Percentiles rank a stretch among this genome's conserved stretches.
Evolutionary conservation across 1,140 invertebrate genomes (phyloP).

Genomic region (Idris sp.): DNA sequence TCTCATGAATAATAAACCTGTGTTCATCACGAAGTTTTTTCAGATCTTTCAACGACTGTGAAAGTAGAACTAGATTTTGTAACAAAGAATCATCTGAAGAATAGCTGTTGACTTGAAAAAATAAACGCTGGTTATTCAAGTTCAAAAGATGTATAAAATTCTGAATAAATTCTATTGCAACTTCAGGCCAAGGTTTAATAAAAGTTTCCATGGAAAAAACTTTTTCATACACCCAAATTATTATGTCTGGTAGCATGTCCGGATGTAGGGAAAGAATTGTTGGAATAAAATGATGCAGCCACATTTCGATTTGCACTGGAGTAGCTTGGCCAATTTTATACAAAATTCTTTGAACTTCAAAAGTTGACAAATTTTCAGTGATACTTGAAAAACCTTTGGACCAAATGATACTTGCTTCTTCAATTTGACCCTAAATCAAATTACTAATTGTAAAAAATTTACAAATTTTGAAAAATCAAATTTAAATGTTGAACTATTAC

Average conservation of each 20-base stretch:
- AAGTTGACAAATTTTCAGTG: slow-evolving; percentile 36
- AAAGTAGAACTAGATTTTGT: slow-evolving; percentile 56
- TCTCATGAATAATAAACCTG: slow-evolving; percentile 54
- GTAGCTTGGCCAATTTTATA: slow-evolving; percentile 55
- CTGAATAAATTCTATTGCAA: slow-evolving; percentile 67
- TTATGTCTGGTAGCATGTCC: slow-evolving; percentile 58
- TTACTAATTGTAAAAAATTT: background rate
- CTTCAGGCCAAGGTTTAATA: slow-evolving; percentile 66
- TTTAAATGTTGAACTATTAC: too few relatives aligned
- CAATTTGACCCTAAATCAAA: slow-evolving; percentile 64
- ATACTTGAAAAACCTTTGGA: slow-evolving; percentile 64
- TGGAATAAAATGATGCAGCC: slow-evolving; percentile 72
- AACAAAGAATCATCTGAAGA: slow-evolving; percentile 51
- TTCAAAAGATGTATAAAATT: slow-evolving; percentile 65
- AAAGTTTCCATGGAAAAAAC: slow-evolving; percentile 67
- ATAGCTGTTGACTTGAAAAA: slow-evolving; percentile 56
- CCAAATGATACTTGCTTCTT: slow-evolving; percentile 72
- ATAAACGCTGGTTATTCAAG: slow-evolving; percentile 45
- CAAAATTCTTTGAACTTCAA: slow-evolving; percentile 61
- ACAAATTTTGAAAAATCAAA: slow-evolving; percentile 3
- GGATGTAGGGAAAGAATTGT: slow-evolving; percentile 66
- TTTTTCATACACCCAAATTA: slow-evolving; percentile 67
- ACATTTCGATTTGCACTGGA: slow-evolving; percentile 61
- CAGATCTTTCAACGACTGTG: slow-evolving; percentile 67
- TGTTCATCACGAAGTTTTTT: slow-evolving; percentile 65